Percentiles rank a stretch among this genome's conserved stretches.
phyloP scores from a whole-genome alignment of 2,113 vertebrate genomes.

The Megalops atlanticus region DNA sequence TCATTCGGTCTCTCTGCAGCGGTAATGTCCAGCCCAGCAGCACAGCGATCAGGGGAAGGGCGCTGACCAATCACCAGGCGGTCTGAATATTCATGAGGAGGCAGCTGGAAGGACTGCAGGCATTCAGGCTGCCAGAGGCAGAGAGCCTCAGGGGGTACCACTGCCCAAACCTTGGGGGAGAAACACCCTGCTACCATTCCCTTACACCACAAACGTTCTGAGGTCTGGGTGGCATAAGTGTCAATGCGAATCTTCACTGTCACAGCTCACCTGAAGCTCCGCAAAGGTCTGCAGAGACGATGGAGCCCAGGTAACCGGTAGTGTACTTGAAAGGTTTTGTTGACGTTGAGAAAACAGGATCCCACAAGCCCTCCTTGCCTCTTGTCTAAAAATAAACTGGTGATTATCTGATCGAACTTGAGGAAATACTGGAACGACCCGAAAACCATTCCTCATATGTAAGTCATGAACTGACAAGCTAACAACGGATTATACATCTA shows the following conservation, averaged over 20 bases:
- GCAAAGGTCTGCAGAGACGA: no score
- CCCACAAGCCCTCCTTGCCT: not conserved
- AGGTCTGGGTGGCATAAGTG: no score
- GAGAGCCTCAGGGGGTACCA: no score
- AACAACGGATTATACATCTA: not conserved
- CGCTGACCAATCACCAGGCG: constrained; percentile 55
- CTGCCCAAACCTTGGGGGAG: no score
- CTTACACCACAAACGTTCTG: not conserved
- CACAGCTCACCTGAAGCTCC: not conserved
- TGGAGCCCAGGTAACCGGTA: no score
- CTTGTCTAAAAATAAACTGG: not conserved
- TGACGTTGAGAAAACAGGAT: not conserved
- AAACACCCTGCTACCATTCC: no score
- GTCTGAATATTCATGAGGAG: constrained; percentile 56
- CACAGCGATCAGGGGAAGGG: constrained; percentile 34
- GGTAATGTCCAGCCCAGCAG: constrained; percentile 19
- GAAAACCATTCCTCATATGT: not conserved
- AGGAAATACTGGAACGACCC: not conserved
- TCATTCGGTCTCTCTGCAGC: constrained; percentile 25
- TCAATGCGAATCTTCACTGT: no score
- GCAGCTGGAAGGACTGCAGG: constrained; percentile 60
- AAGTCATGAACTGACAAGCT: not conserved
- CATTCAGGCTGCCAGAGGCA: constrained; percentile 51
- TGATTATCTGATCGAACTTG: not conserved
- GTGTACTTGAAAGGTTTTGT: no score